A percentile compares a stretch with the other conserved stretches of the same genome.
Conservation (phyloP, 2,888 invertebrate species). For the Heteromyza rotundicornis region DNA sequence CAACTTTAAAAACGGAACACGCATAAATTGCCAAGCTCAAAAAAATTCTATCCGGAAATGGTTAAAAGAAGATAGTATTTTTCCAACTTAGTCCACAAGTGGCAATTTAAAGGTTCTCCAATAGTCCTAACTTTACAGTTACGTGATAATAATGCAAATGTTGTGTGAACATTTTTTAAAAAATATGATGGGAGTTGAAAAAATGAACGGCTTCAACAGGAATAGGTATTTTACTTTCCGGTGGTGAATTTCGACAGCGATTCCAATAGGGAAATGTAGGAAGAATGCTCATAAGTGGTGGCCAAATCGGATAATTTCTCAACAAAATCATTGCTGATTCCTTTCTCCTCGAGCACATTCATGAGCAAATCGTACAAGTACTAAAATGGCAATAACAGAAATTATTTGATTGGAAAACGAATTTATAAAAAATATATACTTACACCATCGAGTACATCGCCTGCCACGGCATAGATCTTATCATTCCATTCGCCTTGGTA, state of each 20-base stretch:
- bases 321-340: conserved; percentile 90
- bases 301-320: conserved; percentile 86
- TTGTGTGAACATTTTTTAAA: too few relatives aligned
- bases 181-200: too few relatives aligned
- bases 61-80: too few relatives aligned
- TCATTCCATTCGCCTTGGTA: conserved; percentile 88
- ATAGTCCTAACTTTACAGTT: too few relatives aligned
- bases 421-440: conserved; percentile 49
- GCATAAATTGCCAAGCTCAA: too few relatives aligned
- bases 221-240: conserved; percentile 63
- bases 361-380: conserved; percentile 93
- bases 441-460: conserved; percentile 94
- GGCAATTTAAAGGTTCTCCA: too few relatives aligned
- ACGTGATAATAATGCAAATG: too few relatives aligned
- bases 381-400: conserved; percentile 62
- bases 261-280: conserved; percentile 89
- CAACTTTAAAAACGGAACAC: too few relatives aligned
- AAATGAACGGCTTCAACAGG: too few relatives aligned
- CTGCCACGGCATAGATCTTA: conserved; percentile 87
- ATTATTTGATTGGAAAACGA: too few relatives aligned
- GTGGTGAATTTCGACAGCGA: conserved; percentile 81
- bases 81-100: too few relatives aligned
- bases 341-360: conserved; percentile 95
- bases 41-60: too few relatives aligned
- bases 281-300: conserved; percentile 90